phyloP scores from a whole-genome alignment of 2,797 vertebrate genomes.

The Chrysolophus pictus region DNA sequence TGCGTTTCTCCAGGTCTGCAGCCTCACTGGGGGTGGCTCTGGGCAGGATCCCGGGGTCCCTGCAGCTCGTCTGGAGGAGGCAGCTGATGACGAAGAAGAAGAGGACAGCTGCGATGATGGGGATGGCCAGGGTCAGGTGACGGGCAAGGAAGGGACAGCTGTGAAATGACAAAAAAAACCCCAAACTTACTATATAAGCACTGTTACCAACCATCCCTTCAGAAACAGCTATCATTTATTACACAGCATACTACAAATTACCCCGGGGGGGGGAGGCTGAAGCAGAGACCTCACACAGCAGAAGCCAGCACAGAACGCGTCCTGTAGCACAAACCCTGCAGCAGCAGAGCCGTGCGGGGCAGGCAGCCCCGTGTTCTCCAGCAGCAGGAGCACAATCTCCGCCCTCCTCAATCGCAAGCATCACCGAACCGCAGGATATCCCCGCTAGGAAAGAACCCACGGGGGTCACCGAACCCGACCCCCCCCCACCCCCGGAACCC shows the following conservation, averaged over 20 bases:
- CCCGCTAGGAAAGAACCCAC: too few species aligned
- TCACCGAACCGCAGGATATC: too few species aligned
- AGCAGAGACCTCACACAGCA: not conserved
- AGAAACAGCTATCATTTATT: not conserved
- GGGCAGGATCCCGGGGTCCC: conserved; percentile 95
- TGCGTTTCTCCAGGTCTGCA: conserved; percentile 91
- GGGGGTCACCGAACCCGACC: too few species aligned
- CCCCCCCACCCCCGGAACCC: too few species aligned
- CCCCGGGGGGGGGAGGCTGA: rapidly evolving
- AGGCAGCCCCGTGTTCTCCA: too few species aligned
- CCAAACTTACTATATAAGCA: too few species aligned
- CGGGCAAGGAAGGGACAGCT: conserved; percentile 94
- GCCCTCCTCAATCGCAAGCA: not conserved
- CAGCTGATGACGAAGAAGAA: conserved; percentile 92
- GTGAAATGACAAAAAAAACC: not conserved
- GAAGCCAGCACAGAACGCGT: not conserved
- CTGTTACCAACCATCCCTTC: not conserved
- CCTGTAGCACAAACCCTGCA: not conserved
- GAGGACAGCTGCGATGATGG: conserved; percentile 90
- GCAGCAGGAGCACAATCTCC: not conserved
- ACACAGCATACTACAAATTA: rapidly evolving
- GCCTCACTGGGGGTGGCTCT: conserved; percentile 93
- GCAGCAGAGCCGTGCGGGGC: not conserved
- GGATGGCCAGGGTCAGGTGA: conserved; percentile 91
- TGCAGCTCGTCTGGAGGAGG: conserved; percentile 94